Conservation (phyloP, 2,888 invertebrate species). For the Standfussiana lucernea region DNA sequence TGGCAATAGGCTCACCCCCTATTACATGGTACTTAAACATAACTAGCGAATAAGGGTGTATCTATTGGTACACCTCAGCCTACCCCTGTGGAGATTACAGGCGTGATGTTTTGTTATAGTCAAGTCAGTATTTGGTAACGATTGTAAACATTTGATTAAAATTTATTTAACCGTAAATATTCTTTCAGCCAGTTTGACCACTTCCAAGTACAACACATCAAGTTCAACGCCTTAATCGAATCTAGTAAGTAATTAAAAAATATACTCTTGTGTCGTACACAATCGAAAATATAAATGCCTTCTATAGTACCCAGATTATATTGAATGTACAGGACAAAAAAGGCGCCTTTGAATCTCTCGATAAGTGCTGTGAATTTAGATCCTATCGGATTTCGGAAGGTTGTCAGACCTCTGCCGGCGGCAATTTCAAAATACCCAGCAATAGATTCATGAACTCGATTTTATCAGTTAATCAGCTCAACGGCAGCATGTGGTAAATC, state of each 20-base stretch:
- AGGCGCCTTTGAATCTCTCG: constrained; percentile 36
- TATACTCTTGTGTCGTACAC: background rate
- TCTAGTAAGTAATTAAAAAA: constrained; percentile 8
- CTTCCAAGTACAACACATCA: constrained; percentile 5
- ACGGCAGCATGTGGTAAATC: constrained; percentile 36
- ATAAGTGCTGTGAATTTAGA: constrained; percentile 58
- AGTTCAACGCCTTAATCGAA: constrained; percentile 11
- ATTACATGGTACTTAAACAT: no score
- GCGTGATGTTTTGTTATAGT: no score
- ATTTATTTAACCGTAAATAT: background rate
- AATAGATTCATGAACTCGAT: constrained; percentile 65
- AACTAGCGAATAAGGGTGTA: no score
- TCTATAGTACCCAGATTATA: constrained; percentile 11
- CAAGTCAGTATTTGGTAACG: background rate
- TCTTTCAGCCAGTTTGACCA: background rate
- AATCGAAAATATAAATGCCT: constrained; percentile 27
- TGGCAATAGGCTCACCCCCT: no score
- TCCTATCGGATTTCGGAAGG: constrained; percentile 53
- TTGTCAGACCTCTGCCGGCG: constrained; percentile 48
- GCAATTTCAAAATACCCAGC: constrained; percentile 51
- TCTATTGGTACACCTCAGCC: no score
- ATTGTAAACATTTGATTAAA: background rate
- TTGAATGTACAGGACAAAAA: constrained; percentile 38
- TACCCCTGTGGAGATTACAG: no score
- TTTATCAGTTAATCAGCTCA: constrained; percentile 54